A percentile compares a stretch with the other conserved stretches of the same genome.
Evolutionary conservation across 2,888 invertebrate species (phyloP).

Genomic region (Nephrotoma flavescens): DNA sequence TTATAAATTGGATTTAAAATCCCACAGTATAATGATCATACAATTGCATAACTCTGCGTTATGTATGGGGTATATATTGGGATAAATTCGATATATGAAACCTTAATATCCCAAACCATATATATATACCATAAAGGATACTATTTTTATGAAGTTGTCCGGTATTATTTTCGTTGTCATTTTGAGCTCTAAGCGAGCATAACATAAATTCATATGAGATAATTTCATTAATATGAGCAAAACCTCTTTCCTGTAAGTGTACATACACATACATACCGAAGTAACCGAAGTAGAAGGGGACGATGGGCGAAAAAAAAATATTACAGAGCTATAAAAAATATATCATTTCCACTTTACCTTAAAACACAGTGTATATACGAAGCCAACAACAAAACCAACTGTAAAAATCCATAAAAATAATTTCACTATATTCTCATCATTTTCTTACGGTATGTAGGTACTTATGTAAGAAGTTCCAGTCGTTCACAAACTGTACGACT

Average conservation of each 20-base stretch:
- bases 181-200: background rate
- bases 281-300: background rate
- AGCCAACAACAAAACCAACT: background rate
- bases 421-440: background rate
- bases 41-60: background rate
- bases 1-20: background rate
- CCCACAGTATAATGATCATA: background rate
- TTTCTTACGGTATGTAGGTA: background rate
- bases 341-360: background rate
- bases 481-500: background rate
- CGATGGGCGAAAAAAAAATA: background rate
- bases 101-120: background rate
- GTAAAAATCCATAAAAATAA: background rate
- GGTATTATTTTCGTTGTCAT: background rate
- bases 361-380: background rate
- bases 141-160: background rate
- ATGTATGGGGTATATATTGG: background rate
- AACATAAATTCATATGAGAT: background rate
- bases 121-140: background rate
- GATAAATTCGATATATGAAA: background rate
- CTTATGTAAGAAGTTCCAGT: background rate
- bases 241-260: background rate
- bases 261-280: background rate
- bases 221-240: too few species aligned
- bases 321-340: background rate